Base-by-base conservation (phyloP, 2,888 invertebrate genomes). In the Lordiphosa andalusiaca region DNA sequence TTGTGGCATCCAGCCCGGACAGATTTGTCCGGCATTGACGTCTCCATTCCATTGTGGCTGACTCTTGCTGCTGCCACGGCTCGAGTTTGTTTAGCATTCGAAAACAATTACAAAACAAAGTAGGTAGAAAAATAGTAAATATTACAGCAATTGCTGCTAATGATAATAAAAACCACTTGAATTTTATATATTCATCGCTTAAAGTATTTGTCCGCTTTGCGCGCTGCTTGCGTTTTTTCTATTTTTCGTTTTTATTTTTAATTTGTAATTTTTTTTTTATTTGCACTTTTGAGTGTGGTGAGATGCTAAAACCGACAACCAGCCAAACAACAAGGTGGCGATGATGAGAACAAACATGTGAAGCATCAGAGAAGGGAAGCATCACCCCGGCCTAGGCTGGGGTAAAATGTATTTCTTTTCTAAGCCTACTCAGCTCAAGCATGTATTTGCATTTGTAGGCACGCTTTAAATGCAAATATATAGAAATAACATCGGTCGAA, bases 91-190 rank as follows among this genome's bases (percentile, higher is more conserved):
- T 16, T 23, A 41, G 10, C 62, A 65, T 65, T 65, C 40, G 49
- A 64, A 46, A 63, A 56, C 57, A 63, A 63, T 63, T 63, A 65
- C 65, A 64, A 50, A 63, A 65, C 62, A 56, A 64, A 63, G 65
- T 56, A 25, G 56, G 56, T 33, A 25, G 16, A 44, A 16, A 19
- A 21, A 35, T 25, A 61, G 53, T 47, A 61, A 48, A 61, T 48
- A 61, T 61, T 61, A 61, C 60, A 47, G 47, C 47, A 41, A 61
- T 13, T 13, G 53, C 9, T 41, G 41, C 41, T 48, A 9, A 23
- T 40, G 36, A 46, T 38, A 13, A 48, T 41, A 39, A 40, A 49
- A 39, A 40, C 35, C 33, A 41, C 49, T 46, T 46, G 57, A 44
- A 56, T 56, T 47, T 49, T 65, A 62, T 56, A 62, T 56, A 55